Conservation (phyloP, 2,113 vertebrate genomes). For the Typhlomys cinereus region DNA sequence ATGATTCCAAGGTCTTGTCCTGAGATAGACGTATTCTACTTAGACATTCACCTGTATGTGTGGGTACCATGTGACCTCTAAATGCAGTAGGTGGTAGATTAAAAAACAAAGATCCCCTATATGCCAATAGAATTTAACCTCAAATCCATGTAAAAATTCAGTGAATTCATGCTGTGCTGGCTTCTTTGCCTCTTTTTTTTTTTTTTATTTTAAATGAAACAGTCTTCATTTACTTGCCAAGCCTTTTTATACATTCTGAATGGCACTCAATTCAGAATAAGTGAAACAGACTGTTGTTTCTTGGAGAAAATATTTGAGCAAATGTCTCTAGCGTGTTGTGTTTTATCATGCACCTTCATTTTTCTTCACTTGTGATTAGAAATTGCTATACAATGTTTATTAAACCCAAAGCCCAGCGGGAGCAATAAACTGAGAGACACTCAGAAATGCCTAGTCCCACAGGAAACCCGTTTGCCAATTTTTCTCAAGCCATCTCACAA, state of each 20-base stretch:
- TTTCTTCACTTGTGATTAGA: conserved; percentile 68
- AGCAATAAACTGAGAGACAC: conserved; percentile 47
- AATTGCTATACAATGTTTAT: not conserved
- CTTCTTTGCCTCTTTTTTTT: conserved; percentile 58
- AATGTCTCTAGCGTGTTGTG: conserved; percentile 46
- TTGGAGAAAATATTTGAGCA: conserved; percentile 67
- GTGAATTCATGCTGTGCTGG: conserved; percentile 36
- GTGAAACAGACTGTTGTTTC: conserved; percentile 69
- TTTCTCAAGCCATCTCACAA: conserved; percentile 69
- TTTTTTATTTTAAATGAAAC: conserved; percentile 56
- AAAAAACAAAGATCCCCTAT: conserved; percentile 78
- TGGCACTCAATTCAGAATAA: conserved; percentile 69
- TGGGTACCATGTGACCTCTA: conserved; percentile 73
- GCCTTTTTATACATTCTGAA: conserved; percentile 80
- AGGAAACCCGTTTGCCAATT: conserved; percentile 55
- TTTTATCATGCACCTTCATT: conserved; percentile 59
- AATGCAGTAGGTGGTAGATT: conserved; percentile 76
- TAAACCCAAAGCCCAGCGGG: conserved; percentile 54
- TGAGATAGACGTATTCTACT: conserved; percentile 66
- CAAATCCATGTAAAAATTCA: conserved; percentile 27
- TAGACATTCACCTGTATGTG: conserved; percentile 81
- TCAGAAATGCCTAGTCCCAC: conserved; percentile 47
- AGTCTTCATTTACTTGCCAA: conserved; percentile 74
- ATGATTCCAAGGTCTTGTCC: conserved; percentile 74
- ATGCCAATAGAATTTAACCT: conserved; percentile 74